Evolutionary conservation across 1,140 invertebrate species (phyloP).

Genomic region (Frieseomelitta varia): DNA sequence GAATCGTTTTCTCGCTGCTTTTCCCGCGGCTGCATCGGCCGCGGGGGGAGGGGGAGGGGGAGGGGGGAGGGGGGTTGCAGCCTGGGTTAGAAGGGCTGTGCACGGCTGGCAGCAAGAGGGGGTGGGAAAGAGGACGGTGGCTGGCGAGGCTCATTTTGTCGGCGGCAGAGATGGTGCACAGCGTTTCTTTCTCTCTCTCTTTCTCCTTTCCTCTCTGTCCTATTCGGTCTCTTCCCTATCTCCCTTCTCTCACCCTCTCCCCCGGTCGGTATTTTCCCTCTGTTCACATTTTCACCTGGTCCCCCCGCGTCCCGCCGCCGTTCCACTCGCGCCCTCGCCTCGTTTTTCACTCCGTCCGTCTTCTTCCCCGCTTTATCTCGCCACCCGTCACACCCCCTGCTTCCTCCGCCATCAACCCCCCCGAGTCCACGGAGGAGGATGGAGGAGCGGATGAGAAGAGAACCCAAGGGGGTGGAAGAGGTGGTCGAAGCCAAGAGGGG

Average conservation of each 20-base stretch:
- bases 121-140: slow-evolving; percentile 62
- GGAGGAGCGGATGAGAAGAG: slow-evolving; percentile 1
- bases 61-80: slow-evolving; percentile 55
- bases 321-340: slow-evolving; percentile 32
- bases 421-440: slow-evolving; percentile 16
- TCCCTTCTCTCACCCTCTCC: not conserved
- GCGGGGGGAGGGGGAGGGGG: no score
- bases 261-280: slow-evolving; percentile 21
- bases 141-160: slow-evolving; percentile 81
- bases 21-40: slow-evolving; percentile 60
- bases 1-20: slow-evolving; percentile 70
- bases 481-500: slow-evolving; percentile 60
- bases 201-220: not conserved
- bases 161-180: slow-evolving; percentile 74
- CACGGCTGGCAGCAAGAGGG: slow-evolving; percentile 40
- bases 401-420: slow-evolving; percentile 17
- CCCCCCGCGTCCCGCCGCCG: not conserved
- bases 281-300: slow-evolving; percentile 47
- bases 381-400: slow-evolving; percentile 35
- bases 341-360: slow-evolving; percentile 25
- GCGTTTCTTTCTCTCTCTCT: slow-evolving; percentile 17
- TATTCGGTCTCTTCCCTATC: not conserved
- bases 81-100: slow-evolving; percentile 42
- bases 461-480: slow-evolving; percentile 35
- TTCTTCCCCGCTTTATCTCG: slow-evolving; percentile 42